Evolutionary conservation across 2,888 invertebrate genomes (phyloP).

Genomic region (Tetragonisca angustula): DNA sequence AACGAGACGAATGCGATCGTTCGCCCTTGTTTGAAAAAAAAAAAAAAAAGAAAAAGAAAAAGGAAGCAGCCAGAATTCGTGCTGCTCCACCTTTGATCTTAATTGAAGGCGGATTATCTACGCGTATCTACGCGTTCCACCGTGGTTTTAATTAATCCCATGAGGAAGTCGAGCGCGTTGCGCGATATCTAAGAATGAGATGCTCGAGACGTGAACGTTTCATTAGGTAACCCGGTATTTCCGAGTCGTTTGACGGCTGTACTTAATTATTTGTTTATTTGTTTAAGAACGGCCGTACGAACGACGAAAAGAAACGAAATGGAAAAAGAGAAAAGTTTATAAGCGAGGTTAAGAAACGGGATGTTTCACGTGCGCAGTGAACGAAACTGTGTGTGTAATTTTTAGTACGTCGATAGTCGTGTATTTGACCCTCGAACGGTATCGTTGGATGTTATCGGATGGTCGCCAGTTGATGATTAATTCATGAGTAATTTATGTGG

Average conservation of each 20-base stretch:
- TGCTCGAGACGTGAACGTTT: background rate
- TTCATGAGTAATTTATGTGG: too few relatives aligned
- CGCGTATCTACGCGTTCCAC: background rate
- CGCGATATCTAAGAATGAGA: background rate
- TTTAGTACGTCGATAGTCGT: too few relatives aligned
- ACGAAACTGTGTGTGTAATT: too few relatives aligned
- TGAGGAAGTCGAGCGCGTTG: conserved; percentile 4
- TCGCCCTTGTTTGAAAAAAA: background rate
- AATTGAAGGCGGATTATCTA: conserved; percentile 32
- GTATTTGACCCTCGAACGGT: too few relatives aligned
- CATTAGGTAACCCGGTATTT: background rate
- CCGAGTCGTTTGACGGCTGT: background rate
- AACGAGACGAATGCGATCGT: conserved; percentile 29
- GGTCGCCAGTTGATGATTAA: too few relatives aligned
- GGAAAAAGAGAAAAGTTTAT: background rate
- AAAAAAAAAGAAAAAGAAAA: too few relatives aligned
- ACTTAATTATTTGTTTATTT: background rate
- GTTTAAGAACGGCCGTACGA: background rate
- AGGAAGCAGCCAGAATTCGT: background rate
- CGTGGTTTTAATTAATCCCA: conserved; percentile 13
- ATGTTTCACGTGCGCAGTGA: background rate
- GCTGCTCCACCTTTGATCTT: conserved; percentile 8
- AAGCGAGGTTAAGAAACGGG: too few relatives aligned
- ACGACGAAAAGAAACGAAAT: background rate
- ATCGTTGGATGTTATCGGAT: too few relatives aligned